A percentile compares a stretch with the other conserved stretches of the same genome.
Evolutionary conservation across 2,797 vertebrate genomes (phyloP).

Genomic region (Gymnothorax javanicus): DNA sequence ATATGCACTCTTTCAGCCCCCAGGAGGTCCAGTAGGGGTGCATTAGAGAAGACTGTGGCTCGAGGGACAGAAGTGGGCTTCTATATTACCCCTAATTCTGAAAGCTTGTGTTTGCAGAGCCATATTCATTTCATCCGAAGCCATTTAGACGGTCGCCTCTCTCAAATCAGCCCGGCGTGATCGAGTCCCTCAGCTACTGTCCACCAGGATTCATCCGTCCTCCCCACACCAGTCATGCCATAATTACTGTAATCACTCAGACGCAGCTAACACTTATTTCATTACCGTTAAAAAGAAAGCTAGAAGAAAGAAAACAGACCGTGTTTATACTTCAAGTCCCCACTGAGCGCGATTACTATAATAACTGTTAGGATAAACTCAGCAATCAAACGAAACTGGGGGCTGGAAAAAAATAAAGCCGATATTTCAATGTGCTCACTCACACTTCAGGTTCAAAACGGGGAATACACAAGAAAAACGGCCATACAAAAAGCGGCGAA

Average conservation of each 20-base stretch:
- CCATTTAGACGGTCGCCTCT: neutral
- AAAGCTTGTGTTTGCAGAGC: too few relatives aligned
- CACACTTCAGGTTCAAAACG: constrained; percentile 3
- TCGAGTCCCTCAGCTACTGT: neutral
- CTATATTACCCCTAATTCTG: too few relatives aligned
- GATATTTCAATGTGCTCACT: constrained; percentile 2
- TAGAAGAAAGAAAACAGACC: constrained; percentile 35
- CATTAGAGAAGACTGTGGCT: too few relatives aligned
- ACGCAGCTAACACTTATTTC: constrained; percentile 70
- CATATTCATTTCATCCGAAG: neutral
- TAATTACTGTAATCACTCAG: constrained; percentile 73
- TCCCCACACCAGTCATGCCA: constrained; percentile 43
- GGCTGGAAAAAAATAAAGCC: neutral
- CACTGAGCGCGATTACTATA: neutral
- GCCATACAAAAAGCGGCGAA: neutral
- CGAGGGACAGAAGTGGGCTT: too few relatives aligned
- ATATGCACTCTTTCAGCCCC: too few relatives aligned
- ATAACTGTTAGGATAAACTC: constrained; percentile 25
- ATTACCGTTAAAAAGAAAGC: constrained; percentile 56
- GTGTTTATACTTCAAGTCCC: constrained; percentile 45
- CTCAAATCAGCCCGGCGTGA: neutral
- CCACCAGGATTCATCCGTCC: constrained; percentile 28
- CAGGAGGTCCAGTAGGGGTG: too few relatives aligned
- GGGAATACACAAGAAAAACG: neutral
- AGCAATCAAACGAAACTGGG: constrained; percentile 6